phyloP scores from a whole-genome alignment of 2,113 vertebrate species.

The Opisthocomus hoazin region DNA sequence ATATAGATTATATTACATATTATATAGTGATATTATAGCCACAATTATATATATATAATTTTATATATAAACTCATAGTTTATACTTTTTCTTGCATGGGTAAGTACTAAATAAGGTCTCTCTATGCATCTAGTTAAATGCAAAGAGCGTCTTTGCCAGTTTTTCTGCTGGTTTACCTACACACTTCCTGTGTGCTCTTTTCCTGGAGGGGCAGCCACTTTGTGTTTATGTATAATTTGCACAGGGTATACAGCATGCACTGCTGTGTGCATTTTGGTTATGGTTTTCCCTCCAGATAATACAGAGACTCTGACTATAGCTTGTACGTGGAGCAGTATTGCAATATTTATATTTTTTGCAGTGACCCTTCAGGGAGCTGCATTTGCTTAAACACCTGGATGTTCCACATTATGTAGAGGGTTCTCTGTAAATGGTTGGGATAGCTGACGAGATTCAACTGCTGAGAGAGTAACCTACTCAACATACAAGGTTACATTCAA shows the following conservation, averaged over 20 bases:
- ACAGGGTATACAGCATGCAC: neutral
- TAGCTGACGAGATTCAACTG: neutral
- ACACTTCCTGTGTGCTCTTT: neutral
- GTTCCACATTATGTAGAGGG: neutral
- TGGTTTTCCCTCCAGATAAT: neutral
- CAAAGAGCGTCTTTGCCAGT: neutral
- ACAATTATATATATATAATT: too few species aligned
- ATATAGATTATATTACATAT: neutral
- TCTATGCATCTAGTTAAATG: neutral
- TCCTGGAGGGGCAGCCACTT: neutral
- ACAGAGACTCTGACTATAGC: neutral
- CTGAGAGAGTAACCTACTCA: constrained; percentile 13
- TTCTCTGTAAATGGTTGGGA: neutral
- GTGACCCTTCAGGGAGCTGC: neutral
- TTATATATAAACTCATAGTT: neutral
- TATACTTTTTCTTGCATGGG: neutral
- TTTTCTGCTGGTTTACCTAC: neutral
- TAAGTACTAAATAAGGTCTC: neutral
- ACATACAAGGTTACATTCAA: constrained; percentile 41
- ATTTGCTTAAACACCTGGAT: neutral
- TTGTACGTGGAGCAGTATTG: neutral
- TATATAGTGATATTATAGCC: too few species aligned
- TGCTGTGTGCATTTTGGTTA: neutral
- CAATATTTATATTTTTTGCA: neutral
- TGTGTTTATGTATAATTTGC: neutral